phyloP scores from a whole-genome alignment of 1,140 invertebrate genomes.

The Lutraria rhynchaena region DNA sequence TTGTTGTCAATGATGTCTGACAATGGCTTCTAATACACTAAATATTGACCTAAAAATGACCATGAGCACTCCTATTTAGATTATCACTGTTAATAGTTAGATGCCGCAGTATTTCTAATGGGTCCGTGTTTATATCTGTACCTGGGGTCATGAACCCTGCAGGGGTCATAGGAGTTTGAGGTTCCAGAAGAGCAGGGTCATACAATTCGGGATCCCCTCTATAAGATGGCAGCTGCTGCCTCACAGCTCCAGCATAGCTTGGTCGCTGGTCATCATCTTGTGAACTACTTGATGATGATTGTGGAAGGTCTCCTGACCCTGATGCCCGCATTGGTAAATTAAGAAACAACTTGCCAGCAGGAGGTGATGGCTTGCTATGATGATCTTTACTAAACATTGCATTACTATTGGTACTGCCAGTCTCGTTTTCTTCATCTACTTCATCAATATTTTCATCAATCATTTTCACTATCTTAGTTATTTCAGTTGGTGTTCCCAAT shows the following conservation, averaged over 20 bases:
- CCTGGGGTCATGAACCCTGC: conserved; percentile 76
- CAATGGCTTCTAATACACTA: too few relatives aligned
- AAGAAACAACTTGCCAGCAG: conserved; percentile 62
- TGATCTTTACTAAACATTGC: conserved; percentile 22
- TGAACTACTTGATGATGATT: conserved; percentile 52
- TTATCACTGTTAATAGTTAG: conserved; percentile 75
- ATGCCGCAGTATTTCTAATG: conserved; percentile 77
- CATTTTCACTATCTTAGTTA: conserved; percentile 76
- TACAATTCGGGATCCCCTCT: conserved; percentile 31
- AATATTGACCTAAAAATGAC: too few relatives aligned
- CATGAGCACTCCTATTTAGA: conserved; percentile 53
- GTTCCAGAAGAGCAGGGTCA: conserved; percentile 65
- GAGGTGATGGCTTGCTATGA: conserved; percentile 29
- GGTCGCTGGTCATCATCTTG: conserved; percentile 60
- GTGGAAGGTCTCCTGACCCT: conserved; percentile 24
- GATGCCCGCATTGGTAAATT: conserved; percentile 58
- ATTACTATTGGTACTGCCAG: conserved; percentile 3
- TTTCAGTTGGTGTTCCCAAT: conserved; percentile 76
- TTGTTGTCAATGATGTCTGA: too few relatives aligned
- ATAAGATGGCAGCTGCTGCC: conserved; percentile 60
- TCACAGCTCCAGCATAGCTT: conserved; percentile 69
- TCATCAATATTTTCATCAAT: conserved; percentile 76
- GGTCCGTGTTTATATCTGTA: conserved; percentile 72
- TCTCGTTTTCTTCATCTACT: conserved; percentile 60
- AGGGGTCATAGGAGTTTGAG: conserved; percentile 77